phyloP scores from a whole-genome alignment of 2,113 vertebrate species.

The Microcebus ravelobensis region DNA sequence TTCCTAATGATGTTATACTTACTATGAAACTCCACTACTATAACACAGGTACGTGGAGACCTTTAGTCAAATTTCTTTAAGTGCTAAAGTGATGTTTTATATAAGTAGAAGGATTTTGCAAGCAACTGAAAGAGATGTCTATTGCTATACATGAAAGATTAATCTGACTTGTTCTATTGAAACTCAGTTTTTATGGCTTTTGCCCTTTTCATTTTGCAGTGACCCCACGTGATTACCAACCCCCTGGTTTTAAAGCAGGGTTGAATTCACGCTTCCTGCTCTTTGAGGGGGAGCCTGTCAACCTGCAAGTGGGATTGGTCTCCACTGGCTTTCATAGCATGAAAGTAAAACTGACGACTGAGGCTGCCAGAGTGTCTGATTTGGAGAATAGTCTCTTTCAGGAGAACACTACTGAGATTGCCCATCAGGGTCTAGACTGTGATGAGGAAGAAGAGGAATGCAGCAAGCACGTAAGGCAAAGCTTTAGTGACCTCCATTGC shows the following conservation, averaged over 20 bases:
- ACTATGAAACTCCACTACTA: constrained; percentile 89
- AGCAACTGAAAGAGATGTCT: neutral
- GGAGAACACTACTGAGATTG: constrained; percentile 78
- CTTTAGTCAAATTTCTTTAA: constrained; percentile 1
- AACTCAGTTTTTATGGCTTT: constrained; percentile 14
- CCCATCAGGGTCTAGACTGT: constrained; percentile 83
- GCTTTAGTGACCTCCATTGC: neutral
- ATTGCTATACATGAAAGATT: neutral
- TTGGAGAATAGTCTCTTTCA: constrained; percentile 52
- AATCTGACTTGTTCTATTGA: neutral
- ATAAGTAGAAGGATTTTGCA: constrained; percentile 3
- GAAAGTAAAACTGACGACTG: constrained; percentile 84
- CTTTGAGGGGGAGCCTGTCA: constrained; percentile 84
- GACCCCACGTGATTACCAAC: constrained; percentile 87
- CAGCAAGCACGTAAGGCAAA: constrained; percentile 73
- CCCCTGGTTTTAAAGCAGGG: constrained; percentile 86
- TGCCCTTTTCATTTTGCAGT: constrained; percentile 78
- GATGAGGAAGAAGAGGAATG: constrained; percentile 85
- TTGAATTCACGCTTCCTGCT: constrained; percentile 69
- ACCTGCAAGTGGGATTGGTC: constrained; percentile 82
- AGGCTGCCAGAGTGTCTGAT: constrained; percentile 77
- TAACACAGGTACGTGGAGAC: constrained; percentile 82
- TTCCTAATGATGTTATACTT: constrained; percentile 85
- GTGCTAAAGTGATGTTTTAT: neutral
- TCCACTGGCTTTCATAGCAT: constrained; percentile 84